Evolutionary conservation across 2,113 vertebrate species (phyloP).

Genomic region (Ammodytes dubius): DNA sequence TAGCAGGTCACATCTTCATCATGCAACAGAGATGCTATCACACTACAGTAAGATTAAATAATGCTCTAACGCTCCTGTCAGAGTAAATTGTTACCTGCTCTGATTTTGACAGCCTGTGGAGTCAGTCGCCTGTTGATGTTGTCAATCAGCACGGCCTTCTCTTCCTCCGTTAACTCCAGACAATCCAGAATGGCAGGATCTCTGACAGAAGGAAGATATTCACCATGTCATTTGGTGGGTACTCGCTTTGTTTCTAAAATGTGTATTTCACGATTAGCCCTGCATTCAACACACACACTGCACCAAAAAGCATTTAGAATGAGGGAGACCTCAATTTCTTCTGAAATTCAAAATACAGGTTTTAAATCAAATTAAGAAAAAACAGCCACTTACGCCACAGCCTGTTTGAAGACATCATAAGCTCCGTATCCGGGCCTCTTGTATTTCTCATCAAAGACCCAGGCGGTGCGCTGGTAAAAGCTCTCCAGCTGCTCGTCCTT

Average conservation of each 20-base stretch:
- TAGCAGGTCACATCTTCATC: neutral
- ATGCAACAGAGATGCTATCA: neutral
- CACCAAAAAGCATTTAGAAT: too few species aligned
- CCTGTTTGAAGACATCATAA: slow-evolving; percentile 98
- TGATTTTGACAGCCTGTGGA: slow-evolving; percentile 97
- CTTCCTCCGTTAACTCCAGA: slow-evolving; percentile 95
- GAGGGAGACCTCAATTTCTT: too few species aligned
- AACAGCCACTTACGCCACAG: slow-evolving; percentile 91
- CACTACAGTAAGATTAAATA: neutral
- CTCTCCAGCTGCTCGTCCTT: slow-evolving; percentile 98
- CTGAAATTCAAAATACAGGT: too few species aligned
- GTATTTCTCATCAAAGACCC: slow-evolving; percentile 99
- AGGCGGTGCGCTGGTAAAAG: slow-evolving; percentile 96
- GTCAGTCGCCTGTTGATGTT: slow-evolving; percentile 98
- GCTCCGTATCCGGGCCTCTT: slow-evolving; percentile 97
- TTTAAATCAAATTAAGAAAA: too few species aligned
- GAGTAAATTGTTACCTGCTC: slow-evolving; percentile 87
- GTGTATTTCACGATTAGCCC: neutral
- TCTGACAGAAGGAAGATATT: slow-evolving; percentile 68
- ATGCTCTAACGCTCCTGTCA: neutral
- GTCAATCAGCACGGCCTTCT: slow-evolving; percentile 93
- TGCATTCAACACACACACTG: neutral
- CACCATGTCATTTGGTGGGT: neutral
- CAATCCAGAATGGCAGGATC: slow-evolving; percentile 95
- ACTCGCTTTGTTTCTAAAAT: too few species aligned